Percentiles rank a stretch among this genome's conserved stretches.
Evolutionary conservation across 1,140 invertebrate genomes (phyloP).

Genomic region (Zaprionus africanus): DNA sequence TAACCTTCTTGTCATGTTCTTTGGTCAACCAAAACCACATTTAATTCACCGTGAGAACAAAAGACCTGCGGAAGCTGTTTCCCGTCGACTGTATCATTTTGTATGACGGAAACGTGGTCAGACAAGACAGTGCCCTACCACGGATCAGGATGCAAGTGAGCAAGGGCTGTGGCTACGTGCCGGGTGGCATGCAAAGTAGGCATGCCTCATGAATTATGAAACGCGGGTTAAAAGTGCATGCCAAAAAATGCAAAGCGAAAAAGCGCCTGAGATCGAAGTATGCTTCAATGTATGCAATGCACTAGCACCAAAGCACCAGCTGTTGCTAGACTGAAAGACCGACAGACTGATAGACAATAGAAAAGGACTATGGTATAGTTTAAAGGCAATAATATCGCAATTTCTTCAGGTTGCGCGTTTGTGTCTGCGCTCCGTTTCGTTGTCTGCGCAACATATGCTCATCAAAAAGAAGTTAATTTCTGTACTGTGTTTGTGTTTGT

Average conservation of each 20-base stretch:
- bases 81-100: constrained; percentile 68
- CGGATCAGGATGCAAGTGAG: constrained; percentile 42
- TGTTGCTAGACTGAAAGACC: constrained; percentile 29
- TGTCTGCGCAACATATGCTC: constrained; percentile 80
- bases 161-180: constrained; percentile 54
- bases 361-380: constrained; percentile 64
- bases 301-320: constrained; percentile 24
- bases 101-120: constrained; percentile 71
- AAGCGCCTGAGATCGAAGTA: constrained; percentile 40
- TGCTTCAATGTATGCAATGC: constrained; percentile 8
- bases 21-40: constrained; percentile 29
- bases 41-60: constrained; percentile 57
- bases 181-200: constrained; percentile 64
- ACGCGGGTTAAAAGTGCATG: constrained; percentile 34
- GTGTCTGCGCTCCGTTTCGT: constrained; percentile 40
- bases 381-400: constrained; percentile 61
- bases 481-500: constrained; percentile 73
- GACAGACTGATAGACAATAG: constrained; percentile 12
- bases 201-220: constrained; percentile 69
- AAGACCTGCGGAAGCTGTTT: constrained; percentile 13
- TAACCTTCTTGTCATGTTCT: background rate
- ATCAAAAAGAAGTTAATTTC: constrained; percentile 82
- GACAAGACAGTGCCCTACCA: constrained; percentile 66
- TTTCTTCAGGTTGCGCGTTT: constrained; percentile 31
- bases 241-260: constrained; percentile 17